Conservation (phyloP, 1,140 invertebrate genomes). For the Polypedilum pembai region DNA sequence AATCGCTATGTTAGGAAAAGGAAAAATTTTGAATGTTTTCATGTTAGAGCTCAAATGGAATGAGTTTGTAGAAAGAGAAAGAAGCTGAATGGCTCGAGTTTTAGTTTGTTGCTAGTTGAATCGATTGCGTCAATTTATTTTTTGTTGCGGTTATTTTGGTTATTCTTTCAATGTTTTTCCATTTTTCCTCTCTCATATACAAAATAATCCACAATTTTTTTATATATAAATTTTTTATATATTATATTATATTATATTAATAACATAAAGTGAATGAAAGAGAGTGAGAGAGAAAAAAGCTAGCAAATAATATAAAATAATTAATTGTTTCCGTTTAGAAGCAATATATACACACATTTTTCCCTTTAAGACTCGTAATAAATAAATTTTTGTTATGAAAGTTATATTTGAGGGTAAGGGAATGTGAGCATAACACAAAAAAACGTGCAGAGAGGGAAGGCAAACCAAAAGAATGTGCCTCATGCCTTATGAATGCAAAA, state of each 20-base stretch:
- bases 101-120: background rate
- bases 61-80: no score
- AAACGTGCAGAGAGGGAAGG: background rate
- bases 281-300: background rate
- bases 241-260: background rate
- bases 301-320: slow-evolving; percentile 20
- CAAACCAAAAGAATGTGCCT: background rate
- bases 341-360: slow-evolving; percentile 18
- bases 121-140: slow-evolving; percentile 17
- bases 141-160: background rate
- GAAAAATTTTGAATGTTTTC: no score
- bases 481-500: background rate
- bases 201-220: background rate
- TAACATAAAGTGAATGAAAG: background rate
- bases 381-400: slow-evolving; percentile 20
- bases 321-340: slow-evolving; percentile 13
- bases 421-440: background rate
- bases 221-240: no score
- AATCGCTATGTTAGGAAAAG: background rate
- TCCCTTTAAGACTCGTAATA: background rate
- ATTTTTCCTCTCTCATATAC: background rate
- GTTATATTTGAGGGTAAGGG: slow-evolving; percentile 8
- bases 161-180: background rate
- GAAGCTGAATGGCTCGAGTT: background rate
- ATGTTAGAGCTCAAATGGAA: background rate